Conservation (phyloP, 2,797 vertebrate species). For the Antrozous pallidus region DNA sequence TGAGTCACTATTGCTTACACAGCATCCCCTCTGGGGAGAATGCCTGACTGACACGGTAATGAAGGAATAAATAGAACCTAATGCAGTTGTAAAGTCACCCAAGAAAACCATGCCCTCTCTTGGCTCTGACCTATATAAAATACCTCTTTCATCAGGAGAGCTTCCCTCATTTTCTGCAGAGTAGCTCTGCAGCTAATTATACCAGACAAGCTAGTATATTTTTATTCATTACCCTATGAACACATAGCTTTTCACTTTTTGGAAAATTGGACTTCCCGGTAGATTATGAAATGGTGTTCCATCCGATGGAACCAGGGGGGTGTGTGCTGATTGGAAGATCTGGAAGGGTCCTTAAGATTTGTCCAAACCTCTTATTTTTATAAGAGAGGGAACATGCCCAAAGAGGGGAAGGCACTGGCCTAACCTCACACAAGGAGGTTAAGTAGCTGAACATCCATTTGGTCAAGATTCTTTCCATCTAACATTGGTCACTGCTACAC, state of each 20-base stretch:
- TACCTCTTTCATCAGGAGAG: constrained; percentile 64
- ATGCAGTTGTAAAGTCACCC: constrained; percentile 26
- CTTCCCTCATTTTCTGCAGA: constrained; percentile 61
- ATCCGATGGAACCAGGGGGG: background rate
- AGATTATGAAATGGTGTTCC: constrained; percentile 58
- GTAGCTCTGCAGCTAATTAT: constrained; percentile 64
- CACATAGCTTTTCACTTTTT: constrained; percentile 45
- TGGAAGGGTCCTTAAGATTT: constrained; percentile 9
- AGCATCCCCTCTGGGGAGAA: constrained; percentile 58
- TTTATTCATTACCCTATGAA: background rate
- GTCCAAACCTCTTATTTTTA: background rate
- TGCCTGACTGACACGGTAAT: constrained; percentile 33
- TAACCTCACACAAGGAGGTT: background rate
- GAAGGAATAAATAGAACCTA: constrained; percentile 60
- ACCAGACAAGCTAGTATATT: background rate
- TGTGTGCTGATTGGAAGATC: background rate
- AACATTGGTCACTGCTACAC: background rate
- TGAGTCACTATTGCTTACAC: constrained; percentile 60
- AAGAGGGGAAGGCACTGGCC: background rate
- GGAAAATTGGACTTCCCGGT: constrained; percentile 61
- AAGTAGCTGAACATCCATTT: background rate
- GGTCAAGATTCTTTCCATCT: background rate
- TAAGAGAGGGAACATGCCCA: background rate
- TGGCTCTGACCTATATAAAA: constrained; percentile 68
- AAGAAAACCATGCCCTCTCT: constrained; percentile 9